Evolutionary conservation across 2,888 invertebrate genomes (phyloP), one percentile per base, ranked within the genome.

Genomic region (Boloria selene): DNA sequence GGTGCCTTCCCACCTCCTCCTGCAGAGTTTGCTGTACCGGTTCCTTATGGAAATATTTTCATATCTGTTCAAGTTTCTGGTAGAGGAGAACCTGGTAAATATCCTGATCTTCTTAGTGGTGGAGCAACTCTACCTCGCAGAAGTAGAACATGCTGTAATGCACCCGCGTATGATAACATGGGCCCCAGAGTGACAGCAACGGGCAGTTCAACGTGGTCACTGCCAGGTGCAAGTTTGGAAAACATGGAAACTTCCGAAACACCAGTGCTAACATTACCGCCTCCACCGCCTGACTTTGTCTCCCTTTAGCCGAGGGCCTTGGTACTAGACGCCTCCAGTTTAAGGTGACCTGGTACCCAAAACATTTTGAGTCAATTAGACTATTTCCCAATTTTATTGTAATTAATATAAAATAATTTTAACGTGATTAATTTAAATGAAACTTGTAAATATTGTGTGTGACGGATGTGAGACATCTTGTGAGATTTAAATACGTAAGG

Each of bases 121-220:
- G 85, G 88, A 65, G 86, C 91, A 31, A 88, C 93, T 65, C 74
- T 93, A 50, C 94, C 94, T 10, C 81, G 94, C 61, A 82, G 93
- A 59, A 89, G 82, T 71, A 81, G 90, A 68, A 88, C 85, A 51
- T 92, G 89, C 71, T 94, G 88, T 82, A 86, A 92, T 45, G 92
- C 88, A 72, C 95, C 95, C 45, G 96, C 96, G 60, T 97, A 97
- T 83, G 97, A 98, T 87, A 97, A 97, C 86, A 97, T 97, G 96
- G 97, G 97, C 0, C 96, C 97, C 49, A 93, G 97, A 76, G 96
- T 97, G 61, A 97, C 97, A n/a, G 97, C 97, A 14, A 96, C 96
- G 0, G 85, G 97, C 93, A 79, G 97, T 94, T 90, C 97, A 0
- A 96, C 96, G 13, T 94, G 97, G 82, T 97, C 97, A 17, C 89